Conservation (phyloP, 2,888 invertebrate species). For the Crepidodera aurea region DNA sequence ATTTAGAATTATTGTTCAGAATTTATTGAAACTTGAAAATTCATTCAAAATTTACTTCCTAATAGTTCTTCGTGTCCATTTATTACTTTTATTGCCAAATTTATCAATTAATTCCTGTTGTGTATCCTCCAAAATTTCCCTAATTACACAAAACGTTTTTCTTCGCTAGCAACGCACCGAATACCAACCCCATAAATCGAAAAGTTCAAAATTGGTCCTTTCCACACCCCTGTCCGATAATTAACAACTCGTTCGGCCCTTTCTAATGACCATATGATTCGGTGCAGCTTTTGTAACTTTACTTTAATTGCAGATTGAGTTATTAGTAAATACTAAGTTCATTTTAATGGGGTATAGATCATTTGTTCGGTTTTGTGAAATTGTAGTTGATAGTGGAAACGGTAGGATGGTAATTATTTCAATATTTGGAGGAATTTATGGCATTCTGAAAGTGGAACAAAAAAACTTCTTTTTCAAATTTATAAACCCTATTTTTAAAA, state of each 20-base stretch:
- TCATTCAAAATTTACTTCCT: too few species aligned
- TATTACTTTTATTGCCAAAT: background rate
- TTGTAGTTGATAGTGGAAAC: too few species aligned
- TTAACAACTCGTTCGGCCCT: conserved; percentile 36
- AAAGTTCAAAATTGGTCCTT: conserved; percentile 29
- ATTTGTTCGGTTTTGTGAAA: conserved; percentile 36
- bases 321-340: conserved; percentile 43
- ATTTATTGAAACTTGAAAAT: too few species aligned
- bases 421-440: too few species aligned
- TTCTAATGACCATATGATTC: conserved; percentile 41
- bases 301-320: conserved; percentile 43
- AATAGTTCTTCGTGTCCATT: too few species aligned
- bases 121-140: background rate
- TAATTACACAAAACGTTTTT: background rate
- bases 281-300: conserved; percentile 41
- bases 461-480: too few species aligned
- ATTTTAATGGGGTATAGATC: conserved; percentile 42
- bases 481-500: too few species aligned
- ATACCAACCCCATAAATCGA: conserved; percentile 26
- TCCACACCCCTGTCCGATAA: conserved; percentile 33
- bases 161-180: background rate
- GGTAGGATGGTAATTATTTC: too few species aligned
- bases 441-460: too few species aligned
- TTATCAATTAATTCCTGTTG: background rate
- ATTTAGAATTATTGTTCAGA: too few species aligned